Evolutionary conservation across 2,113 vertebrate species (phyloP).

Genomic region (Micromys minutus): DNA sequence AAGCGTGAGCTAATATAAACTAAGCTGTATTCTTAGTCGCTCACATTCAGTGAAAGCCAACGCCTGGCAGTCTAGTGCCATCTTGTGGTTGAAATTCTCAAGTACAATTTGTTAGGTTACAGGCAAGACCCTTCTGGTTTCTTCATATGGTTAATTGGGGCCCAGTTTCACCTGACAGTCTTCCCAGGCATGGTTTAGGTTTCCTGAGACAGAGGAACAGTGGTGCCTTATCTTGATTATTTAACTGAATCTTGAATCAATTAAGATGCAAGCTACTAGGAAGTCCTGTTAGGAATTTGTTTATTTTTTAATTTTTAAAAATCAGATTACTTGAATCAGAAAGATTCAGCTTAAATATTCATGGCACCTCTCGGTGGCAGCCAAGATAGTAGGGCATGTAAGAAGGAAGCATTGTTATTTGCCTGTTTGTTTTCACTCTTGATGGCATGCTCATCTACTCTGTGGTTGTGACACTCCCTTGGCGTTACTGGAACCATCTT

Average conservation of each 20-base stretch:
- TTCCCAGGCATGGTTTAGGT: not conserved
- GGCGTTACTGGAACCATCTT: not conserved
- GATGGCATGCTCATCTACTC: not conserved
- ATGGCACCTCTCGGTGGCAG: not conserved
- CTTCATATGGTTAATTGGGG: not conserved
- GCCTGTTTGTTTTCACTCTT: not conserved
- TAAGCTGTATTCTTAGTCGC: not conserved
- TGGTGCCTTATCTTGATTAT: not conserved
- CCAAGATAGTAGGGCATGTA: too few relatives aligned
- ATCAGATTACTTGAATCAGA: not conserved
- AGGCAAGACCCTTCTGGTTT: not conserved
- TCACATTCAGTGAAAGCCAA: not conserved
- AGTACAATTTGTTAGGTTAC: not conserved
- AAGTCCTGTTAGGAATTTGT: not conserved
- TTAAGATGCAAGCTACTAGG: not conserved
- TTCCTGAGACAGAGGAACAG: not conserved
- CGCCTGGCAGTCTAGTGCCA: not conserved
- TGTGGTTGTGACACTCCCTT: not conserved
- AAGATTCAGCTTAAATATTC: not conserved
- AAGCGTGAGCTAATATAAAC: not conserved
- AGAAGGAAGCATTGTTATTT: not conserved
- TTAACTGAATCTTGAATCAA: not conserved
- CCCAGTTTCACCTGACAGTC: not conserved
- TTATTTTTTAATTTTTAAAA: too few relatives aligned
- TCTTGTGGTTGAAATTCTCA: slow-evolving; percentile 3